These are phyloP conservation scores for Azorinus chamasolen DNA, from an alignment of 2,888 invertebrate genomes.

Conservation along the genomic window DNA sequence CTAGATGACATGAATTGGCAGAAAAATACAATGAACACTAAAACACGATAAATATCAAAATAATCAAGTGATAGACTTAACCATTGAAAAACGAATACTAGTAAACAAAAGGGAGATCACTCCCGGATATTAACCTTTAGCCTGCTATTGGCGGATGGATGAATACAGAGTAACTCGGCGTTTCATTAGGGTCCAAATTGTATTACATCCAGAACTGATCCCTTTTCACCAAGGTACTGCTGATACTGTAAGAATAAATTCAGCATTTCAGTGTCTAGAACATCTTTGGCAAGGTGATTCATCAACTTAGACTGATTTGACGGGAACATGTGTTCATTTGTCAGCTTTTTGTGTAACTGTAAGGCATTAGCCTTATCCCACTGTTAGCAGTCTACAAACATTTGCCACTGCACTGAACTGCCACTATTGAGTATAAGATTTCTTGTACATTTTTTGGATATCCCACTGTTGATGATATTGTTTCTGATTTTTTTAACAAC, in stretches of 20 bases:
- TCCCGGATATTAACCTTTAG: no score
- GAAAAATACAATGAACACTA: no score
- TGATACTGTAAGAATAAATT: conserved; percentile 6
- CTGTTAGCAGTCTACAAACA: conserved; percentile 9
- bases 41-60: no score
- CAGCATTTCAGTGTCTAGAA: conserved; percentile 24
- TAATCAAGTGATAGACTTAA: no score
- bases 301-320: conserved; percentile 17
- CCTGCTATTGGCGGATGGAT: no score
- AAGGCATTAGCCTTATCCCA: conserved; percentile 23
- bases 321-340: conserved; percentile 19
- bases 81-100: no score
- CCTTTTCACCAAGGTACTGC: neutral
- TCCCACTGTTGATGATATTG: conserved; percentile 44
- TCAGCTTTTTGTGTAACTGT: conserved; percentile 21
- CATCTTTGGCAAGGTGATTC: conserved; percentile 19
- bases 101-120: no score
- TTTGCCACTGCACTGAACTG: conserved; percentile 13
- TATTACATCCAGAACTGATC: conserved; percentile 7
- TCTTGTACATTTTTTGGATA: conserved; percentile 20
- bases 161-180: no score
- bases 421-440: conserved; percentile 5
- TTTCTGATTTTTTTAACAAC: conserved; percentile 20
- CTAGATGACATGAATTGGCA: no score
- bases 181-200: no score